phyloP scores from a whole-genome alignment of 2,888 invertebrate genomes.

The Macrophya annulata region DNA sequence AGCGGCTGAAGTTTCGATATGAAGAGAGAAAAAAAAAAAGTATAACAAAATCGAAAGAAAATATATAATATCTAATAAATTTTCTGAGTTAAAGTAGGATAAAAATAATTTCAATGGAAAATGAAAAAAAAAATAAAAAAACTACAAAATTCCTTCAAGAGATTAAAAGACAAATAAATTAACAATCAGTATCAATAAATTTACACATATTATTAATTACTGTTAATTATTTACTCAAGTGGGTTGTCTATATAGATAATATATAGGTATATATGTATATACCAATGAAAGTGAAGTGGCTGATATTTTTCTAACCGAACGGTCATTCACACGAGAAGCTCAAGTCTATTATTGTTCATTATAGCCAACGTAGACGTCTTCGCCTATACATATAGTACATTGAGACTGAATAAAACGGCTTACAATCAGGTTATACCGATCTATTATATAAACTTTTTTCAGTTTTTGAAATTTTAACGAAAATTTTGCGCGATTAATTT shows the following conservation, averaged over 20 bases:
- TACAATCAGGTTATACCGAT: not conserved
- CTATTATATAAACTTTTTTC: not conserved
- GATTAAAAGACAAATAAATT: not conserved
- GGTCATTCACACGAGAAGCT: slow-evolving; percentile 13
- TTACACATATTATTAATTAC: not conserved
- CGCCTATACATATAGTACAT: not conserved
- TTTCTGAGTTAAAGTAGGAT: not conserved
- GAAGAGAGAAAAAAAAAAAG: too few species aligned
- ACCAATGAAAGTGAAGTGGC: slow-evolving; percentile 14
- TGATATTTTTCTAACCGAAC: slow-evolving; percentile 9
- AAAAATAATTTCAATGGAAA: not conserved
- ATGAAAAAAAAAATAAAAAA: not conserved
- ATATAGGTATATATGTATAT: not conserved
- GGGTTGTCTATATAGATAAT: not conserved
- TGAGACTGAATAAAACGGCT: not conserved
- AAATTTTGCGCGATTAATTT: not conserved
- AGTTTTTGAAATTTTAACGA: not conserved
- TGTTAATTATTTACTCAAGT: not conserved
- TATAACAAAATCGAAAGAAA: too few species aligned
- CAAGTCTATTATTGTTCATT: slow-evolving; percentile 19
- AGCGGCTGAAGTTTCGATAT: too few species aligned
- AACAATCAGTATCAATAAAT: slow-evolving; percentile 8
- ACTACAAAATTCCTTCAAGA: not conserved
- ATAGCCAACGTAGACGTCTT: not conserved
- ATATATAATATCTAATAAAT: too few species aligned